Evolutionary conservation across 2,888 invertebrate species (phyloP).

Genomic region (Congeria kusceri): DNA sequence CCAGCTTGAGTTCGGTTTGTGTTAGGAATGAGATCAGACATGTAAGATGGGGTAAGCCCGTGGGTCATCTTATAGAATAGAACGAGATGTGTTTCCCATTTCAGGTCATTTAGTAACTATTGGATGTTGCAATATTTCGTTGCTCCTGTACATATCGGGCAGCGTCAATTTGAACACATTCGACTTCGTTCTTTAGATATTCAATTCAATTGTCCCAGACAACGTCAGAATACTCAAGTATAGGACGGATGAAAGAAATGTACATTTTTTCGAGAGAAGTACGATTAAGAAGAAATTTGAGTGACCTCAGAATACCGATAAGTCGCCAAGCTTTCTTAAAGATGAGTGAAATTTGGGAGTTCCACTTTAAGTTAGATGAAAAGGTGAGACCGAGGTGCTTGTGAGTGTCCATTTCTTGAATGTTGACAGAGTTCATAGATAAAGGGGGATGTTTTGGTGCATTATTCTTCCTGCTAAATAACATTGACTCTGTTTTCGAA

Average conservation of each 20-base stretch:
- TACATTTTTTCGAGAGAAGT: slow-evolving; percentile 24
- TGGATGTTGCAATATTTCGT: slow-evolving; percentile 6
- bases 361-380: not conserved
- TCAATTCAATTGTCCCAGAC: slow-evolving; percentile 29
- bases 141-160: slow-evolving; percentile 30
- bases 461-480: not conserved
- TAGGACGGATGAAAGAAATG: slow-evolving; percentile 28
- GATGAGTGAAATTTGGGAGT: not conserved
- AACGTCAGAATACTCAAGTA: too few relatives aligned
- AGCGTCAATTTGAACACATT: slow-evolving; percentile 27
- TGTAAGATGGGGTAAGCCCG: slow-evolving; percentile 1
- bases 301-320: not conserved
- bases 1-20: too few relatives aligned
- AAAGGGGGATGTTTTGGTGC: not conserved
- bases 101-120: slow-evolving; percentile 26
- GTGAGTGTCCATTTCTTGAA: not conserved
- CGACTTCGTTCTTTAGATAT: slow-evolving; percentile 14
- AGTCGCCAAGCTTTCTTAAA: slow-evolving; percentile 2
- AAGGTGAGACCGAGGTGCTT: slow-evolving; percentile 7
- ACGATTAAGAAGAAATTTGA: slow-evolving; percentile 25
- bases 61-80: slow-evolving; percentile 25
- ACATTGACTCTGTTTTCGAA: not conserved
- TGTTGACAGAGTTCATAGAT: not conserved
- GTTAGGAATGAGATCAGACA: not conserved
- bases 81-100: slow-evolving; percentile 21